Percentiles rank a stretch among this genome's conserved stretches.
These are phyloP conservation scores for Turdus rufiventris DNA, from an alignment of 2,113 vertebrate species.

Conservation along the genomic window DNA sequence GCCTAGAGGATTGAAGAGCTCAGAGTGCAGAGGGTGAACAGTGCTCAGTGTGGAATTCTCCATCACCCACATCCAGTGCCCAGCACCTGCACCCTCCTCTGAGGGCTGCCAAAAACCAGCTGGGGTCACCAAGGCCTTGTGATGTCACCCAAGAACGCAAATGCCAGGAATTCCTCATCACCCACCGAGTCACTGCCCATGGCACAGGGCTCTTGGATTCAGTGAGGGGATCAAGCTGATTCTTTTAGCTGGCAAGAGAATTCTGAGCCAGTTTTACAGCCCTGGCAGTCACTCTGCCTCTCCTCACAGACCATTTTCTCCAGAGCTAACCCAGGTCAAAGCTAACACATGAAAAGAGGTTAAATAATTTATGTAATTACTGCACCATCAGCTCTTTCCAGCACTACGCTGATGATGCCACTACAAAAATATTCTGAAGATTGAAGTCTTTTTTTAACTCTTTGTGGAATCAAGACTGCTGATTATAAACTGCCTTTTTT, in stretches of 20 bases:
- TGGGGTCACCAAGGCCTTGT: background rate
- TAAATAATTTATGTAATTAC: conserved; percentile 29
- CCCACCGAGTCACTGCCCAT: background rate
- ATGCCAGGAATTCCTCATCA: background rate
- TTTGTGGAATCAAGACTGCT: background rate
- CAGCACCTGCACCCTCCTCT: background rate
- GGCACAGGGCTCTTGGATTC: background rate
- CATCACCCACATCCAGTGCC: background rate
- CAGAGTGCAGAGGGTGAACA: background rate
- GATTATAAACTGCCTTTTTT: background rate
- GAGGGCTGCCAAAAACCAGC: background rate
- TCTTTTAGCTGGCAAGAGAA: background rate
- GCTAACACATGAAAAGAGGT: background rate
- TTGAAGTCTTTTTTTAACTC: background rate
- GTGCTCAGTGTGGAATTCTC: background rate
- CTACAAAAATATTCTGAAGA: background rate
- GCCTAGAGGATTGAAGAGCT: background rate
- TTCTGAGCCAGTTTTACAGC: background rate
- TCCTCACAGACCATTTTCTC: background rate
- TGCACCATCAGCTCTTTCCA: conserved; percentile 12
- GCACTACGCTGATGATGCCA: background rate
- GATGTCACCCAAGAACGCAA: background rate
- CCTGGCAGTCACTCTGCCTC: background rate
- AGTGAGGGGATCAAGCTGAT: background rate
- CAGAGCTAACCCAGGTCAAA: background rate